Evolutionary conservation across 2,888 invertebrate species (phyloP).

Genomic region (Oscheius sp.): DNA sequence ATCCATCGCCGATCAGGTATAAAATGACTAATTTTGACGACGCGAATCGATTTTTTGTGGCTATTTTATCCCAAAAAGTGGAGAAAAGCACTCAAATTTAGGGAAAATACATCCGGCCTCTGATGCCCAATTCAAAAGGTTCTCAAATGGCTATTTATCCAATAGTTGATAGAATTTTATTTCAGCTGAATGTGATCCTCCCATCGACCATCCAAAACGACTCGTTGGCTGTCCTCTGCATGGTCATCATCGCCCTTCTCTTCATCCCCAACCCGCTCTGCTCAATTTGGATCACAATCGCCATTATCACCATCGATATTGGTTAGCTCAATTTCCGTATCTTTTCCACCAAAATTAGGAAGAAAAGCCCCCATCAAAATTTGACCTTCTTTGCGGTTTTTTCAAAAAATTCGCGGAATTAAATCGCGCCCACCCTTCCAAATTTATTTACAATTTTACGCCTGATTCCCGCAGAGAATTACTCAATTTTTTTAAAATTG

Average conservation of each 20-base stretch:
- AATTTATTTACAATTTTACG: neutral
- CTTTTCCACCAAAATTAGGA: neutral
- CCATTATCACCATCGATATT: constrained; percentile 79
- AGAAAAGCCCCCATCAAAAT: neutral
- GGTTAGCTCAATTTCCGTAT: constrained; percentile 41
- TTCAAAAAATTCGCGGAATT: neutral
- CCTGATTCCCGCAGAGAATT: no score
- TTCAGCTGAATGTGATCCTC: constrained; percentile 65
- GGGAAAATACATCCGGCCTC: neutral
- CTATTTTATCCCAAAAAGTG: neutral
- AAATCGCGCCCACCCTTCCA: neutral
- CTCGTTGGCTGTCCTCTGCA: constrained; percentile 78
- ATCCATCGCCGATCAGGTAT: constrained; percentile 66
- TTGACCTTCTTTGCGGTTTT: neutral
- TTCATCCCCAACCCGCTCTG: constrained; percentile 93
- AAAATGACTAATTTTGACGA: neutral
- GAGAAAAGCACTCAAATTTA: neutral
- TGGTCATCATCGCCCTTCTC: constrained; percentile 91
- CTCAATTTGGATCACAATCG: constrained; percentile 87
- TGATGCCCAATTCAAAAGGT: no score
- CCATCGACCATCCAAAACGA: constrained; percentile 69
- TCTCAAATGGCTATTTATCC: neutral
- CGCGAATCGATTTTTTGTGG: neutral
- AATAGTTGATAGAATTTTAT: neutral
- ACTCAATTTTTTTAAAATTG: neutral